phyloP scores from a whole-genome alignment of 2,888 invertebrate species.

The Ariolimax columbianus region DNA sequence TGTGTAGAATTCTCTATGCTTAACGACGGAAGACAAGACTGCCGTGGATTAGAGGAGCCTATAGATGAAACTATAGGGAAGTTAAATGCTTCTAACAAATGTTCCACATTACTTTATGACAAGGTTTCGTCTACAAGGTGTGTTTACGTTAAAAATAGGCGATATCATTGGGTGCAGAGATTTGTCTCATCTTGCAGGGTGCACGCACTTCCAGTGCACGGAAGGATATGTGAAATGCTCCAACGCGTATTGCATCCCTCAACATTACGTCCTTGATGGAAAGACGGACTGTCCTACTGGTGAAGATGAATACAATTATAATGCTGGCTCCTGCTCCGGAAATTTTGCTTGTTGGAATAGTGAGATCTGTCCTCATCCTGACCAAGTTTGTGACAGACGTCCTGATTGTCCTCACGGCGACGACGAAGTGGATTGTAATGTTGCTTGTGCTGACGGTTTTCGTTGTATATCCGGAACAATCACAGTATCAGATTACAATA shows the following conservation, averaged over 20 bases:
- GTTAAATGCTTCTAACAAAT: not conserved
- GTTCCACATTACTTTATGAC: not conserved
- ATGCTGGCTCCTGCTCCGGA: not conserved
- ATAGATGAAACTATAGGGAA: not conserved
- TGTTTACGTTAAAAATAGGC: not conserved
- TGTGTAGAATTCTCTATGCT: not conserved
- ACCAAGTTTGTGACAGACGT: constrained; percentile 13
- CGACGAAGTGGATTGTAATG: constrained; percentile 15
- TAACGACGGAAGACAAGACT: not conserved
- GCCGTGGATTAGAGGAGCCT: not conserved
- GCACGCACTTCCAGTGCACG: not conserved
- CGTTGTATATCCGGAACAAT: not conserved
- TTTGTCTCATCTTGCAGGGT: constrained; percentile 13
- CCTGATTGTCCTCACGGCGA: constrained; percentile 33
- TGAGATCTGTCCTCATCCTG: constrained; percentile 4
- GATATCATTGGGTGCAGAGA: not conserved
- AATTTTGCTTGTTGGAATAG: constrained; percentile 30
- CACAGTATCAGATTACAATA: not conserved
- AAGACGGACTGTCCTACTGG: constrained; percentile 34
- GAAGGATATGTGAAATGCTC: not conserved
- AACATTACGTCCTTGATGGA: constrained; percentile 21
- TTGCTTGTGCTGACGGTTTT: not conserved
- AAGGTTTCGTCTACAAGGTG: not conserved
- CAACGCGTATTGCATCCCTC: constrained; percentile 34
- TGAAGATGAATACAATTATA: constrained; percentile 19